Base-by-base conservation (phyloP, 2,888 invertebrate genomes). In the Calameuta filiformis region DNA sequence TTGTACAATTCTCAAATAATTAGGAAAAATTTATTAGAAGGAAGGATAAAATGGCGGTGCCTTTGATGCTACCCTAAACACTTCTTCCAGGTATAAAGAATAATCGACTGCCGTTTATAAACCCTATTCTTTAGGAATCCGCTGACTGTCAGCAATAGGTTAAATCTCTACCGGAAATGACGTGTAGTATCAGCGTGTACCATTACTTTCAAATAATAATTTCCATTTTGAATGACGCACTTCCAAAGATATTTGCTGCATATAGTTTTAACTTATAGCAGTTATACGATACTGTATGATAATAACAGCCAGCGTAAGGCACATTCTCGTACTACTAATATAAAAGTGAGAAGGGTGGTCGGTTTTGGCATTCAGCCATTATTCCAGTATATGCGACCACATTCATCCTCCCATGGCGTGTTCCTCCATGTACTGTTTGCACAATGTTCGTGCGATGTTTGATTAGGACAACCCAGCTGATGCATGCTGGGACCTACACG, bases 401-500 rank as follows among this genome's bases (percentile, higher is more conserved):
- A 83, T 81, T 79, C 82, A 76, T 76, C 81, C 84, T 85, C 81
- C 81, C 85, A 83, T 80, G 81, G 81, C 83, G 79, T 79, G 83
- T 80, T 81, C 82, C 81, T 83, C 81, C 79, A 81, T 79, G 79
- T 83, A 86, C 81, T 87, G 86, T 87, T 87, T 87, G 86, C 86
- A 83, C 87, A 85, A 83, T 84, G 86, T 89, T 88, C 86, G 85
- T 85, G 82, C 84, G 83, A 79, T 91, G 87, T 91, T 91, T 91
- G 91, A 91, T 89, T 89, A 90, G 90, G 91, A 90, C 86, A 69
- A 85, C 88, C 56, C 90, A 90, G 90, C 90, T 91, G 91, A 89
- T 89, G 83, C 83, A 77, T 77, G 75, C 81, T 76, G 35, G 78
- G 80, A 80, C 81, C 83, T 80, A 75, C 78, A 75, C 80, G 73